Percentiles rank a stretch among this genome's conserved stretches.
phyloP scores from a whole-genome alignment of 2,113 vertebrate genomes.

The Laticauda colubrina region DNA sequence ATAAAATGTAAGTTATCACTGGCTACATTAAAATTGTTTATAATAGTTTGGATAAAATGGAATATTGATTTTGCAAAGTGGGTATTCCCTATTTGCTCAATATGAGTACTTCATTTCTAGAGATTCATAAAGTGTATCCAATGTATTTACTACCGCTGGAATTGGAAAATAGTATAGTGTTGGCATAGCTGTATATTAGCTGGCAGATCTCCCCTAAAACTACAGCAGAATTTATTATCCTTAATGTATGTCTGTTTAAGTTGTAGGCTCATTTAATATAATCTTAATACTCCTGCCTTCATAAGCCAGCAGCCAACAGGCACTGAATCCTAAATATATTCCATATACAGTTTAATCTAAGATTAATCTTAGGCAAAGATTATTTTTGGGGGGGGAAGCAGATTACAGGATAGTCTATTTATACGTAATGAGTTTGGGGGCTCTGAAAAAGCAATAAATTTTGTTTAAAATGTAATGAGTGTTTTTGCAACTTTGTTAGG shows the following conservation, averaged over 20 bases:
- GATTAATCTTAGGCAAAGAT: neutral
- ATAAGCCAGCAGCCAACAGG: neutral
- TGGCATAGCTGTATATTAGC: neutral
- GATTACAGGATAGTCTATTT: neutral
- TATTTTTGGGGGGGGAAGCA: neutral
- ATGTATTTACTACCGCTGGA: constrained; percentile 6
- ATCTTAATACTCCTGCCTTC: neutral
- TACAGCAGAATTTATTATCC: constrained; percentile 11
- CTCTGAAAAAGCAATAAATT: neutral
- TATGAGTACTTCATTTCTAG: neutral
- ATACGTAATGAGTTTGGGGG: neutral
- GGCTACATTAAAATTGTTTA: neutral
- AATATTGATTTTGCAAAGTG: neutral
- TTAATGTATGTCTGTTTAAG: neutral
- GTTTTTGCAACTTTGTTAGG: neutral
- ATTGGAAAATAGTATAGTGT: neutral
- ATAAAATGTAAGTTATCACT: neutral
- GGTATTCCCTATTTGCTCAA: neutral
- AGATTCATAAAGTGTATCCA: neutral
- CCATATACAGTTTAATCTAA: neutral
- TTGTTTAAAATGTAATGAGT: neutral
- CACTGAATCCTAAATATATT: neutral
- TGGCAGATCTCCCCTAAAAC: neutral
- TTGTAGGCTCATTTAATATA: neutral
- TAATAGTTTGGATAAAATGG: neutral